Conservation (phyloP, 2,888 invertebrate species). For the Heterodera filipjevi region DNA sequence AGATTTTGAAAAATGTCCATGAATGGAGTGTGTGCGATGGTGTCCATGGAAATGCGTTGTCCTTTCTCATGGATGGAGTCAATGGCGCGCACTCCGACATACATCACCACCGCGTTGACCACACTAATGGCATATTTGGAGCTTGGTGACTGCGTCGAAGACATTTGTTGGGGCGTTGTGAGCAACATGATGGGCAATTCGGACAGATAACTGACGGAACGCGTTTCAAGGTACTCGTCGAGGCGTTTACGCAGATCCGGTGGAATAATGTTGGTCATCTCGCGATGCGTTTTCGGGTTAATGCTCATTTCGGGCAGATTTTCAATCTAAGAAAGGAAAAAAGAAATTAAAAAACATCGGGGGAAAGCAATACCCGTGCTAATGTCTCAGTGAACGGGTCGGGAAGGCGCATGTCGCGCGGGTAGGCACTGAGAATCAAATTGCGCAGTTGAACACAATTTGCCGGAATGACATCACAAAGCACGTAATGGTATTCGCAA, state of each 20-base stretch:
- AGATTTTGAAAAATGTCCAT: constrained; percentile 99
- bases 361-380: constrained; percentile 69
- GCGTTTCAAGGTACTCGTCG: constrained; percentile 87
- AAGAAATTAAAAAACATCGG: background rate
- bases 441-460: constrained; percentile 99
- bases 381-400: constrained; percentile 98
- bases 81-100: constrained; percentile 91
- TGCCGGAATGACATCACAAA: constrained; percentile 98
- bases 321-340: constrained; percentile 53
- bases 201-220: constrained; percentile 69
- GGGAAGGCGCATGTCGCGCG: constrained; percentile 93
- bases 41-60: constrained; percentile 89
- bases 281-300: constrained; percentile 61
- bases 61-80: constrained; percentile 80
- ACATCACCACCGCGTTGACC: constrained; percentile 96
- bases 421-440: constrained; percentile 94
- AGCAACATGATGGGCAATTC: constrained; percentile 67
- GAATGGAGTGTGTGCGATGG: constrained; percentile 96
- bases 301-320: constrained; percentile 61
- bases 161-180: constrained; percentile 49
- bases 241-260: constrained; percentile 73
- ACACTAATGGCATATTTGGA: constrained; percentile 90
- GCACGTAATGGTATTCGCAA: constrained; percentile 97
- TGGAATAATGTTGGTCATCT: constrained; percentile 57
- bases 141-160: constrained; percentile 74